These are phyloP conservation scores for Corythoichthys intestinalis DNA, from an alignment of 2,113 vertebrate species.

Conservation along the genomic window DNA sequence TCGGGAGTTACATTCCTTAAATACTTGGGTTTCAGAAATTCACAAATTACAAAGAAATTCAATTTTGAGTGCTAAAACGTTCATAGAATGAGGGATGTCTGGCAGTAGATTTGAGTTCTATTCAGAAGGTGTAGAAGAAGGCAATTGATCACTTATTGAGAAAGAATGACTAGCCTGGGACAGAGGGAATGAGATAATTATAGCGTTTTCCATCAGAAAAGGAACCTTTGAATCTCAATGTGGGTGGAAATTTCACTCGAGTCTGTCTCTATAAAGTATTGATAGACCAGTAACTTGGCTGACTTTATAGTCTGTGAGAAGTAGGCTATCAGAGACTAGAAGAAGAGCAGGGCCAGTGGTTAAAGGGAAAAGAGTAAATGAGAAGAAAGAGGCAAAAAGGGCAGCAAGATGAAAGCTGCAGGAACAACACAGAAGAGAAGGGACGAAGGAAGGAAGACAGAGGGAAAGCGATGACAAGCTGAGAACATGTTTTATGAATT, in stretches of 20 bases:
- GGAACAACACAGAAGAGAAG: conserved; percentile 12
- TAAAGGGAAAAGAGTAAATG: conserved; percentile 11
- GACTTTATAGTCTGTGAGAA: conserved; percentile 54
- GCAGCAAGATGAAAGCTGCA: conserved; percentile 37
- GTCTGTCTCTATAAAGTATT: conserved; percentile 60
- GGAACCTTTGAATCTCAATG: conserved; percentile 51
- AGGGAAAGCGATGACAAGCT: conserved; percentile 44
- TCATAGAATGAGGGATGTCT: conserved; percentile 19
- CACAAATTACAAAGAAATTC: conserved; percentile 21
- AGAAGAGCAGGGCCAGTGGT: conserved; percentile 17
- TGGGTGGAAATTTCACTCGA: conserved; percentile 52
- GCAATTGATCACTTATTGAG: conserved; percentile 46
- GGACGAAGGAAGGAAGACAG: not conserved
- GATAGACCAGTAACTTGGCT: conserved; percentile 55
- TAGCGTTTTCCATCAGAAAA: conserved; percentile 49
- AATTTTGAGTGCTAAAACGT: conserved; percentile 31
- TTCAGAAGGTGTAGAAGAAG: conserved; percentile 17
- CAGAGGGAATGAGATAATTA: conserved; percentile 44
- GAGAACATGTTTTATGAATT: conserved; percentile 66
- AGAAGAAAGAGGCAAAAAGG: conserved; percentile 7
- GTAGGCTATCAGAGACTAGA: conserved; percentile 36
- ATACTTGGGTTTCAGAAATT: conserved; percentile 23
- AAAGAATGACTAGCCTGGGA: conserved; percentile 20
- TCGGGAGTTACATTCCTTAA: conserved; percentile 1
- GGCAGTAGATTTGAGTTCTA: conserved; percentile 23